Evolutionary conservation across 2,113 vertebrate genomes (phyloP).

Genomic region (Centropristis striata): DNA sequence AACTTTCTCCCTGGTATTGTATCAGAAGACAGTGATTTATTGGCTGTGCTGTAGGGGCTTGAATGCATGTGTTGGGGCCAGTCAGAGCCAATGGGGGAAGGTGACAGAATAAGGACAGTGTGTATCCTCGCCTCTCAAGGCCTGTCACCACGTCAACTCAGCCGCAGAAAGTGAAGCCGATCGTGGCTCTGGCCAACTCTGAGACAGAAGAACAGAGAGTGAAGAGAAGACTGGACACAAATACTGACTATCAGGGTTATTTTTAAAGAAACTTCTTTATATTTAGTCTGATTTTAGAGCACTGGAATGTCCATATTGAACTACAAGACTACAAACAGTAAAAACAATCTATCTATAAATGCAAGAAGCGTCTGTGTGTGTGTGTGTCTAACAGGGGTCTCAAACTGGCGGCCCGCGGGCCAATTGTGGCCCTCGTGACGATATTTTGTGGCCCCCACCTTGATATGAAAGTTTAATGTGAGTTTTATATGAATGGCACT

Average conservation of each 20-base stretch:
- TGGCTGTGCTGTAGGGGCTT: constrained; percentile 75
- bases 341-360: too few relatives aligned
- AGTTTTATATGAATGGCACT: too few relatives aligned
- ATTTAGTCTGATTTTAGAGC: neutral
- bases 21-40: constrained; percentile 85
- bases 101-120: constrained; percentile 86
- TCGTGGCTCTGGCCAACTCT: constrained; percentile 16
- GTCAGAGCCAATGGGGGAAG: constrained; percentile 77
- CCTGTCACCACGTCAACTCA: constrained; percentile 75
- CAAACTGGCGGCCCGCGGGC: too few relatives aligned
- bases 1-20: constrained; percentile 73
- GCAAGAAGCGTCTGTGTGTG: too few relatives aligned
- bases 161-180: constrained; percentile 57
- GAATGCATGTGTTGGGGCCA: constrained; percentile 76
- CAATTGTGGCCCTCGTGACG: too few relatives aligned
- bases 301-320: neutral
- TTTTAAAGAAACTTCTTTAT: neutral
- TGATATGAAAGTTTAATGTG: too few relatives aligned
- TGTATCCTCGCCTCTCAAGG: constrained; percentile 75
- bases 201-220: constrained; percentile 44
- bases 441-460: too few relatives aligned
- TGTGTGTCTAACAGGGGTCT: too few relatives aligned
- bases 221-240: constrained; percentile 21
- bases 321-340: too few relatives aligned
- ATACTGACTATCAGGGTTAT: constrained; percentile 5